Base-by-base conservation (phyloP, 2,888 invertebrate species). In the Calameuta idolon region DNA sequence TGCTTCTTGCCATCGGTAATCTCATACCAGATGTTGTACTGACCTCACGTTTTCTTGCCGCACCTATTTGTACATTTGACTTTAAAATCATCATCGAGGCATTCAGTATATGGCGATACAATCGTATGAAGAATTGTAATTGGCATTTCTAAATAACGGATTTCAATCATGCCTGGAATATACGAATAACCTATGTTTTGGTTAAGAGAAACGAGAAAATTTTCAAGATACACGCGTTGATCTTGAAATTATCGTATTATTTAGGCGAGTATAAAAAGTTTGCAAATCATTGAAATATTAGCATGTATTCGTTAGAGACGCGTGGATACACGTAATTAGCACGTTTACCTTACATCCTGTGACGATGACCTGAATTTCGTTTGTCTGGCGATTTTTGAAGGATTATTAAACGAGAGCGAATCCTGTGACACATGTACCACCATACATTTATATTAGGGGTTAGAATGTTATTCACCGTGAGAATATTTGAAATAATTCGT, bases 11-110 rank as follows among this genome's bases (percentile, higher is more conserved):
- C 55, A 55, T 23, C 23, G 23, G 9, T 55, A 55, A 2, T 55
- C 2, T 55, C 23, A 55, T 23, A 55, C 23, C 55, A 55, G 23
- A 55, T 9, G 23, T 55, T 55, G 55, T 55, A 55, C 55, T 55
- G 55, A 55, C 80, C 83, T 85, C 84, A 83, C 81, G 85, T 83
- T 81, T 74, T 35, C 69, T 75, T 30, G 81, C 37, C 83, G 69
- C 81, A 69, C 79, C 80, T 31, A 71, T 34, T 71, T 11, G 71
- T 31, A 71, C 23, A 71, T 71, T 34, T 71, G 71, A 71, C 71
- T 71, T 71, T 71, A 34, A 71, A 71, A 71, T 71, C 33, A 30
- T 30, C 69, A 31, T 71, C 31, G 71, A 33, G 11, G 71, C 71
- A 33, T 71, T 71, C 33, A 55, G 55, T 55, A 55, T 55, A 55